phyloP scores from a whole-genome alignment of 2,797 vertebrate genomes.

The Todus mexicanus region DNA sequence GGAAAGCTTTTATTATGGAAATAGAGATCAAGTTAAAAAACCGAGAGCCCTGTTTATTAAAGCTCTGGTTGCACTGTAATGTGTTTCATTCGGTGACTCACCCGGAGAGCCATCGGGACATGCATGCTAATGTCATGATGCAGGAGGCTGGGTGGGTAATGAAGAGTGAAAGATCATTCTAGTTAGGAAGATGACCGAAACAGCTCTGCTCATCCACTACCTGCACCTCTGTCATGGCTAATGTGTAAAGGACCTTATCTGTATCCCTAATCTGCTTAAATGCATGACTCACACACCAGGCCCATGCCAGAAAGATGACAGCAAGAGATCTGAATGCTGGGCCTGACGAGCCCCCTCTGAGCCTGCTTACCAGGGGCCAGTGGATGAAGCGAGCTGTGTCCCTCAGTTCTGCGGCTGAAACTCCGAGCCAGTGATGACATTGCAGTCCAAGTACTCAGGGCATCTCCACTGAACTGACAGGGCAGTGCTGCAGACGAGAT shows the following conservation, averaged over 20 bases:
- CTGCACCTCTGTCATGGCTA: neutral
- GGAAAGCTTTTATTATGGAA: constrained; percentile 52
- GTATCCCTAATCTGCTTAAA: constrained; percentile 36
- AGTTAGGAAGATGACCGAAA: neutral
- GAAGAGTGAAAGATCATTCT: neutral
- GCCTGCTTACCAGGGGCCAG: neutral
- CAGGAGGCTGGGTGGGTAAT: neutral
- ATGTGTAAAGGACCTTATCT: constrained; percentile 2
- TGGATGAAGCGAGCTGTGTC: accelerated
- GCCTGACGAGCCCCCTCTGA: neutral
- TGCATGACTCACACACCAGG: constrained; percentile 31
- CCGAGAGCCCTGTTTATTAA: neutral
- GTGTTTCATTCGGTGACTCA: constrained; percentile 18
- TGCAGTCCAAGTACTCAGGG: neutral
- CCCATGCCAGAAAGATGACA: neutral
- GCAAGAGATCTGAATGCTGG: neutral
- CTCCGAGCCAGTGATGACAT: neutral
- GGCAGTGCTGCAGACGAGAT: neutral
- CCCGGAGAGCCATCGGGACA: neutral
- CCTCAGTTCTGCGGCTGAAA: neutral
- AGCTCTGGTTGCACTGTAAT: neutral
- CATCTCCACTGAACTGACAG: neutral
- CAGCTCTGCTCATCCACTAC: constrained; percentile 16
- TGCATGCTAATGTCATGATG: neutral
- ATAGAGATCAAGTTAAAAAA: neutral